A percentile compares a stretch with the other conserved stretches of the same genome.
Conservation (phyloP, 2,797 vertebrate species). For the Merluccius polli region DNA sequence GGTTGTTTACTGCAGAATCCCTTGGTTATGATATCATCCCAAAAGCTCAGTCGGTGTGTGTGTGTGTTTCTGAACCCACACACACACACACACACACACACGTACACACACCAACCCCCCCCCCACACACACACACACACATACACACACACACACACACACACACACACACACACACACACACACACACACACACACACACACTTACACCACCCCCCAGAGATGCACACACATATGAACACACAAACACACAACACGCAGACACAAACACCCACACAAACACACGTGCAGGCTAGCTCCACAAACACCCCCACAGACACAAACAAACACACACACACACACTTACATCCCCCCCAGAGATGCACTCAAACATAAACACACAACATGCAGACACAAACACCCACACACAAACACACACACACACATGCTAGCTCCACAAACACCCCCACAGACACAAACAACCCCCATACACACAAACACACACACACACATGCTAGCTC, state of each 20-base stretch:
- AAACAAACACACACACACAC: not conserved
- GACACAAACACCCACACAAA: no score
- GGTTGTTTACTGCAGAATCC: no score
- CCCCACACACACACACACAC: not conserved
- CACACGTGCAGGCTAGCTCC: no score
- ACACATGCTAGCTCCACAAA: not conserved
- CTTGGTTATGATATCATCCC: no score
- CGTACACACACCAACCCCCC: not conserved
- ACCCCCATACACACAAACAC: not conserved
- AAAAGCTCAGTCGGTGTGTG: no score
- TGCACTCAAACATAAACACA: not conserved
- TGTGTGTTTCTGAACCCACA: not conserved
- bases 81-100: not conserved
- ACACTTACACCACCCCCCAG: not conserved
- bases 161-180: not conserved
- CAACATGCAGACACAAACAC: not conserved
- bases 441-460: not conserved
- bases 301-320: not conserved
- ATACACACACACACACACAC: slow-evolving; percentile 1
- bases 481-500: no score
- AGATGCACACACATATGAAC: slow-evolving; percentile 6
- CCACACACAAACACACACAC: not conserved
- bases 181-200: not conserved
- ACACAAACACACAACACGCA: slow-evolving; percentile 1
- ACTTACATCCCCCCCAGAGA: no score